Percentiles rank a stretch among this genome's conserved stretches.
These are phyloP conservation scores for Cygnus olor DNA, from an alignment of 2,797 vertebrate genomes.

Conservation along the genomic window DNA sequence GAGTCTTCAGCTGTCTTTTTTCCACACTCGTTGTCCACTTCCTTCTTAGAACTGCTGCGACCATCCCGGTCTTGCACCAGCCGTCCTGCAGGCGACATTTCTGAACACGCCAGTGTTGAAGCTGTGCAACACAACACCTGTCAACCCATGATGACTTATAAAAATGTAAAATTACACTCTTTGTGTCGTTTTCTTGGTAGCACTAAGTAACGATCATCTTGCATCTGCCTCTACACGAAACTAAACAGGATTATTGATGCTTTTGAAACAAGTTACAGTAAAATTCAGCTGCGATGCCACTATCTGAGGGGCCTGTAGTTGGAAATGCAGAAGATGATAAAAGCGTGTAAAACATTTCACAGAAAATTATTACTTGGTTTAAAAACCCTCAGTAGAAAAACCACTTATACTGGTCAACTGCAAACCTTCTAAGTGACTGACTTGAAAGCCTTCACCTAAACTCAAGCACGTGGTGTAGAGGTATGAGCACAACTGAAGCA, in stretches of 20 bases:
- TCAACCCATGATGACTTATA: accelerated
- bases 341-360: neutral
- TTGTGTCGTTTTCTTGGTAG: neutral
- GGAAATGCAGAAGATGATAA: neutral
- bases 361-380: neutral
- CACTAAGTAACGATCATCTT: accelerated
- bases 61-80: neutral
- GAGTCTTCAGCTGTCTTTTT: slow-evolving; percentile 61
- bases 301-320: neutral
- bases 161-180: neutral
- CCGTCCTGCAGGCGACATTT: neutral
- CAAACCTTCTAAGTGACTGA: neutral
- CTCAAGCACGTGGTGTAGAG: neutral
- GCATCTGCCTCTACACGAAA: neutral
- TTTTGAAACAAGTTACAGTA: neutral
- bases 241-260: neutral
- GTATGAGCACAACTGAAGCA: neutral
- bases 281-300: neutral
- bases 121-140: neutral
- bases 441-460: neutral
- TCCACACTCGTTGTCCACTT: neutral
- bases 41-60: neutral
- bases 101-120: neutral
- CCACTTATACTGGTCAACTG: neutral
- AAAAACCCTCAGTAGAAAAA: neutral